phyloP scores from a whole-genome alignment of 1,140 invertebrate genomes.

The Musca domestica region DNA sequence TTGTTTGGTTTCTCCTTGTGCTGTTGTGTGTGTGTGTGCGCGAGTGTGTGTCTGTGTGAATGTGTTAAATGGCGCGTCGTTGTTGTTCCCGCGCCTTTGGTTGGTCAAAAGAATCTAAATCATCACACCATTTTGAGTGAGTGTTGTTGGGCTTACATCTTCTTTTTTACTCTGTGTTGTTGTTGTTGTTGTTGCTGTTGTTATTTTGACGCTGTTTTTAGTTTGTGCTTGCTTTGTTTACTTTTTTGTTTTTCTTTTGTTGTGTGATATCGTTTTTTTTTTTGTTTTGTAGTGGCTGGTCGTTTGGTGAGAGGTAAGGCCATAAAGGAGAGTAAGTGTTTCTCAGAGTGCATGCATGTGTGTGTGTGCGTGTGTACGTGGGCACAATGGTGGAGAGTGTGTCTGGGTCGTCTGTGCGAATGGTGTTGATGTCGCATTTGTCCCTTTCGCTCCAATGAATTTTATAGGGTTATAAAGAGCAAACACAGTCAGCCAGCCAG shows the following conservation, averaged over 20 bases:
- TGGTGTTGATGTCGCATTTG: conserved; percentile 10
- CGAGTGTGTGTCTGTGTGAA: not conserved
- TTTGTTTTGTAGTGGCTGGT: not conserved
- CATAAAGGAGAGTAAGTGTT: no score
- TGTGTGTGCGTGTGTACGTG: not conserved
- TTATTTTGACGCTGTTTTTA: not conserved
- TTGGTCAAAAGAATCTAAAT: conserved; percentile 24
- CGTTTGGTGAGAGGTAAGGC: no score
- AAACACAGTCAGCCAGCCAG: conserved; percentile 12
- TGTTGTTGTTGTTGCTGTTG: conserved; percentile 7
- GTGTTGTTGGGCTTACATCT: conserved; percentile 6
- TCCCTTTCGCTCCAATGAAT: conserved; percentile 12
- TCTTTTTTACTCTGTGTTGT: not conserved
- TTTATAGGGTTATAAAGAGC: conserved; percentile 7
- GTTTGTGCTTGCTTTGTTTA: conserved; percentile 3
- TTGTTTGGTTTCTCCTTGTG: not conserved
- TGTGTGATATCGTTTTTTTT: conserved; percentile 1
- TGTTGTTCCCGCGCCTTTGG: not conserved
- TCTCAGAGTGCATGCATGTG: no score
- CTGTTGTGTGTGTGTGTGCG: not conserved
- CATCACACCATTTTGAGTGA: conserved; percentile 24
- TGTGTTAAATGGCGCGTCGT: conserved; percentile 14
- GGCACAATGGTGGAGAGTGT: not conserved
- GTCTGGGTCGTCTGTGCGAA: not conserved
- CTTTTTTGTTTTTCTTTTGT: conserved; percentile 11